Percentiles rank a stretch among this genome's conserved stretches.
Conservation (phyloP, 2,888 invertebrate genomes). For the Teleogryllus oceanicus region DNA sequence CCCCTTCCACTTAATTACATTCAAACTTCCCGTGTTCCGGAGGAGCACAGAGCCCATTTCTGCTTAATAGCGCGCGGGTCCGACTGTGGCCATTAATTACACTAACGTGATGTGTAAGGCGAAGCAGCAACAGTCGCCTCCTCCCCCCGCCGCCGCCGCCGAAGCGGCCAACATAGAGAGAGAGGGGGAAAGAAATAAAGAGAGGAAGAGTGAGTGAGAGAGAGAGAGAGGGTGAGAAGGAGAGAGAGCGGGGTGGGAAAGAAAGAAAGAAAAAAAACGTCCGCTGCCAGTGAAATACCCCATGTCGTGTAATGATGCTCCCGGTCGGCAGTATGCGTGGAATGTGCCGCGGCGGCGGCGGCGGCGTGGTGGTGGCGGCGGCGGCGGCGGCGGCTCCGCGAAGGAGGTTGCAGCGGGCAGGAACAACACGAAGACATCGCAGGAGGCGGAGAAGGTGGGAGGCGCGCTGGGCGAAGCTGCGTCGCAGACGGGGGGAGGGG, state of each 20-base stretch:
- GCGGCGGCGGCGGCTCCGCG: neutral
- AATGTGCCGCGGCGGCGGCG: neutral
- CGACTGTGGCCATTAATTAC: slow-evolving; percentile 7
- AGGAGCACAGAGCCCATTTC: neutral
- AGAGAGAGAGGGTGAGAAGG: neutral
- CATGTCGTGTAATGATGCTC: slow-evolving; percentile 1
- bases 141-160: too few relatives aligned
- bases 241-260: neutral
- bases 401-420: too few relatives aligned
- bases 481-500: neutral
- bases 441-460: too few relatives aligned
- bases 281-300: slow-evolving; percentile 8
- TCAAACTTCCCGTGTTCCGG: slow-evolving; percentile 18
- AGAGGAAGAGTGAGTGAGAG: neutral
- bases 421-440: too few relatives aligned
- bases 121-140: neutral
- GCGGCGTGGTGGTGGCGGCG: neutral
- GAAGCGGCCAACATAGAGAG: neutral
- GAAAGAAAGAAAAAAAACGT: neutral
- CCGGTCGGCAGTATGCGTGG: slow-evolving; percentile 6
- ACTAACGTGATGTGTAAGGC: slow-evolving; percentile 9
- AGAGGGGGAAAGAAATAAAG: neutral
- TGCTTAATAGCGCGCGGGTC: neutral
- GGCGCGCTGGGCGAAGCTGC: too few relatives aligned
- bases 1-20: slow-evolving; percentile 18